Conservation (phyloP, 2,797 vertebrate species). For the Anableps anableps region DNA sequence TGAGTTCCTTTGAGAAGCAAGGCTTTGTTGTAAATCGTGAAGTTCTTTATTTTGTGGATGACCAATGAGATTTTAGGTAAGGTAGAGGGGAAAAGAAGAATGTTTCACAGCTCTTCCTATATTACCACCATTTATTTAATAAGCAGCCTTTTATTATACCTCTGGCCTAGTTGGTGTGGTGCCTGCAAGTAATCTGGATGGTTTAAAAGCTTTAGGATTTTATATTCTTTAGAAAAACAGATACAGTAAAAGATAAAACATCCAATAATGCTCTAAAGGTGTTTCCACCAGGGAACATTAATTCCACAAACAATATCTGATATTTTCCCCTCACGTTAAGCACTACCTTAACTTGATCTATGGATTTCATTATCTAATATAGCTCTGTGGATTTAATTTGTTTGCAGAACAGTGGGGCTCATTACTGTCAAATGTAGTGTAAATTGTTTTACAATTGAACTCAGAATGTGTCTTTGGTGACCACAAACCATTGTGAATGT, state of each 20-base stretch:
- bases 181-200: slow-evolving; percentile 12
- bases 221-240: slow-evolving; percentile 22
- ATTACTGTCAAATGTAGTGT: slow-evolving; percentile 58
- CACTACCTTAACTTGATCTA: slow-evolving; percentile 72
- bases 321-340: slow-evolving; percentile 43
- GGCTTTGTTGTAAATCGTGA: slow-evolving; percentile 3
- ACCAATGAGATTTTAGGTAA: slow-evolving; percentile 22
- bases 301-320: slow-evolving; percentile 63
- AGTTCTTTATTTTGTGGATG: slow-evolving; percentile 9
- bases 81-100: not conserved
- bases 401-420: slow-evolving; percentile 57
- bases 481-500: slow-evolving; percentile 23
- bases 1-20: slow-evolving; percentile 3
- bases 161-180: not conserved
- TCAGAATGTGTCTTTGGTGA: slow-evolving; percentile 38
- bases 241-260: slow-evolving; percentile 36
- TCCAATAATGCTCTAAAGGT: slow-evolving; percentile 50
- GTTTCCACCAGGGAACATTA: slow-evolving; percentile 51
- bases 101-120: slow-evolving; percentile 5
- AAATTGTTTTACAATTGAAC: slow-evolving; percentile 55
- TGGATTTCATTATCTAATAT: slow-evolving; percentile 80
- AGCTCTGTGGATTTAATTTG: slow-evolving; percentile 66
- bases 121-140: slow-evolving; percentile 15
- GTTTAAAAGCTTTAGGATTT: slow-evolving; percentile 13
- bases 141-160: slow-evolving; percentile 8